phyloP scores from a whole-genome alignment of 2,113 vertebrate genomes.

The Australoheros scitulus region DNA sequence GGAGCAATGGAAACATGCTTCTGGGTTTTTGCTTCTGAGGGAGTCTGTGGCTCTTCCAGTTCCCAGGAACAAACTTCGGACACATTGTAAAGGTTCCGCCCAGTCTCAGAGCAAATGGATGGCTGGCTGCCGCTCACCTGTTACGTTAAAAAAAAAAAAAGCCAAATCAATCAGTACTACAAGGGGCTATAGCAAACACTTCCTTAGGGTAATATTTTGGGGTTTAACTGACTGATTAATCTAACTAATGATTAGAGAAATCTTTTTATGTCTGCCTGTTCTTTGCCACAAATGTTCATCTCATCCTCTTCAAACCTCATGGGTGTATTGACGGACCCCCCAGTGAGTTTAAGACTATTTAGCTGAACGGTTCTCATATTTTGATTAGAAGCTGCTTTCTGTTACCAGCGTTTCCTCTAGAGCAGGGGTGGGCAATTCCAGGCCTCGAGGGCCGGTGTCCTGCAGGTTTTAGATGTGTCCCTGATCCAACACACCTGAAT shows the following conservation, averaged over 20 bases:
- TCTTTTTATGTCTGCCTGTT: background rate
- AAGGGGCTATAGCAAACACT: background rate
- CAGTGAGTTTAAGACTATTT: background rate
- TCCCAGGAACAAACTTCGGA: slow-evolving; percentile 97
- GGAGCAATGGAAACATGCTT: slow-evolving; percentile 97
- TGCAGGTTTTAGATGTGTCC: too few species aligned
- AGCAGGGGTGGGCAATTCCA: too few species aligned
- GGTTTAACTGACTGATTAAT: background rate
- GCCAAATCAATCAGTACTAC: background rate
- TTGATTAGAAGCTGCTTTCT: background rate
- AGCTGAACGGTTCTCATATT: background rate
- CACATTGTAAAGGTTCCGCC: slow-evolving; percentile 85
- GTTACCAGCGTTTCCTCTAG: background rate
- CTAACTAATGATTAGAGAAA: background rate
- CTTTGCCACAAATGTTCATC: background rate
- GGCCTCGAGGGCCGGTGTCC: too few species aligned
- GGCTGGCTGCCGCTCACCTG: slow-evolving; percentile 83
- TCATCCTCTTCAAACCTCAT: background rate
- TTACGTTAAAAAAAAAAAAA: background rate
- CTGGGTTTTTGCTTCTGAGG: slow-evolving; percentile 88
- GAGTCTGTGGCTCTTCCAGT: slow-evolving; percentile 86
- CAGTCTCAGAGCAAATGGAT: slow-evolving; percentile 86
- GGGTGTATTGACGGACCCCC: background rate
- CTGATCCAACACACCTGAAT: too few species aligned
- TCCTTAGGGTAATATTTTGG: background rate